phyloP scores from a whole-genome alignment of 1,140 invertebrate species.

The Drosophila parvula region DNA sequence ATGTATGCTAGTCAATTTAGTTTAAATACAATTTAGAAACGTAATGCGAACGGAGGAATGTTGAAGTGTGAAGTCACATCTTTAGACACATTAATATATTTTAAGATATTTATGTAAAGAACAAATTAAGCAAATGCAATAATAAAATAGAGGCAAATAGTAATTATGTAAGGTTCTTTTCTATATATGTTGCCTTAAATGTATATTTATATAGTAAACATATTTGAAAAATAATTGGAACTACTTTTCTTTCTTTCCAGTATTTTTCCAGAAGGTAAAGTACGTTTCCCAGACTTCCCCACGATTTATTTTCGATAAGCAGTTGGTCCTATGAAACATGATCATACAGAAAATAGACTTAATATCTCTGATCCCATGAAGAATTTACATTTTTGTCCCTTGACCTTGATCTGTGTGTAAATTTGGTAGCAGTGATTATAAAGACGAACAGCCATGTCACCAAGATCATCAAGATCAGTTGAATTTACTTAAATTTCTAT shows the following conservation, averaged over 20 bases:
- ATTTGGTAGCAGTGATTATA: too few relatives aligned
- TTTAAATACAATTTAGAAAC: slow-evolving; percentile 42
- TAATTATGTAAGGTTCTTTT: slow-evolving; percentile 14
- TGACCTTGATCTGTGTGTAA: too few relatives aligned
- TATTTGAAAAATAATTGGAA: slow-evolving; percentile 7
- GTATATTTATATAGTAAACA: slow-evolving; percentile 9
- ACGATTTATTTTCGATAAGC: too few relatives aligned
- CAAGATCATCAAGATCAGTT: too few relatives aligned
- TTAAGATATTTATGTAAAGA: slow-evolving; percentile 47
- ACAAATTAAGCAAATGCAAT: slow-evolving; percentile 45
- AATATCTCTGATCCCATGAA: too few relatives aligned
- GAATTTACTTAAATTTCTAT: too few relatives aligned
- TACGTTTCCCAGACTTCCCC: too few relatives aligned
- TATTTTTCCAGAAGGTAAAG: background rate
- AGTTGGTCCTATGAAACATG: too few relatives aligned
- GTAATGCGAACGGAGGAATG: slow-evolving; percentile 3
- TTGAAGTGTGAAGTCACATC: slow-evolving; percentile 6
- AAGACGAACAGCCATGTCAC: too few relatives aligned
- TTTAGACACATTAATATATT: slow-evolving; percentile 38
- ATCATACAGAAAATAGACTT: too few relatives aligned
- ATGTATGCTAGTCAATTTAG: slow-evolving; percentile 58
- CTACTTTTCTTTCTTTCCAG: background rate
- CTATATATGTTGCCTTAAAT: slow-evolving; percentile 19
- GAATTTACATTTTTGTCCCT: too few relatives aligned
- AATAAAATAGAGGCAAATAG: slow-evolving; percentile 44